Percentiles rank a stretch among this genome's conserved stretches.
These are phyloP conservation scores for Bombus vancouverensis DNA, from an alignment of 1,140 invertebrate genomes.

Conservation along the genomic window DNA sequence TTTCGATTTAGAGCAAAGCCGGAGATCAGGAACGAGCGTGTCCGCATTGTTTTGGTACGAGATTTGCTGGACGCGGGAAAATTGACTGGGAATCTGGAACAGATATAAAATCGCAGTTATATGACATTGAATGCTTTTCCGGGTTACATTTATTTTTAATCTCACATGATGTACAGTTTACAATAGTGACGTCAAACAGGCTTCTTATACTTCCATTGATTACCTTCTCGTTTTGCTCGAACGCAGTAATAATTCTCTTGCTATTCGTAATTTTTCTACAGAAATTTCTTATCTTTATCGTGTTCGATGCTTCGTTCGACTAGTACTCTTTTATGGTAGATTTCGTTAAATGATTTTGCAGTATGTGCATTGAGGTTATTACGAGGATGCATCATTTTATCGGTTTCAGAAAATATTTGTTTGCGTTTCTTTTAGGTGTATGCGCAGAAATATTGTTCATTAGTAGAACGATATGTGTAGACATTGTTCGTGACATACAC, in stretches of 20 bases:
- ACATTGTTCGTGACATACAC: too few relatives aligned
- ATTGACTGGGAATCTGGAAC: constrained; percentile 22
- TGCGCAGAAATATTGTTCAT: too few relatives aligned
- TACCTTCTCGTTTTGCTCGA: constrained; percentile 19
- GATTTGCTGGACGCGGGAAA: too few relatives aligned
- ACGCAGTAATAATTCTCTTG: constrained; percentile 16
- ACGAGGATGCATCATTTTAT: too few relatives aligned
- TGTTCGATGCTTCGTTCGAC: background rate
- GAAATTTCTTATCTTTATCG: background rate
- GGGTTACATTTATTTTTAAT: constrained; percentile 65
- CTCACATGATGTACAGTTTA: constrained; percentile 21
- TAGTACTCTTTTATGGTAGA: background rate
- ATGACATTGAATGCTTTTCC: constrained; percentile 55
- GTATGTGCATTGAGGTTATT: background rate
- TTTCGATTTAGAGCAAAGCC: constrained; percentile 26
- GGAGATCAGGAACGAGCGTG: too few relatives aligned
- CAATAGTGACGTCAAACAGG: constrained; percentile 61
- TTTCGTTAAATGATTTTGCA: background rate
- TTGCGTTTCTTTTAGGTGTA: too few relatives aligned
- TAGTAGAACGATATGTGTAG: too few relatives aligned
- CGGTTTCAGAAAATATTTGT: too few relatives aligned
- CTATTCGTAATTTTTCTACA: background rate
- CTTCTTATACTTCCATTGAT: constrained; percentile 52
- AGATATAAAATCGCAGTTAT: constrained; percentile 55
- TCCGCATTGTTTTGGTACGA: background rate